Evolutionary conservation across 2,113 vertebrate genomes (phyloP).

Genomic region (Excalfactoria chinensis): DNA sequence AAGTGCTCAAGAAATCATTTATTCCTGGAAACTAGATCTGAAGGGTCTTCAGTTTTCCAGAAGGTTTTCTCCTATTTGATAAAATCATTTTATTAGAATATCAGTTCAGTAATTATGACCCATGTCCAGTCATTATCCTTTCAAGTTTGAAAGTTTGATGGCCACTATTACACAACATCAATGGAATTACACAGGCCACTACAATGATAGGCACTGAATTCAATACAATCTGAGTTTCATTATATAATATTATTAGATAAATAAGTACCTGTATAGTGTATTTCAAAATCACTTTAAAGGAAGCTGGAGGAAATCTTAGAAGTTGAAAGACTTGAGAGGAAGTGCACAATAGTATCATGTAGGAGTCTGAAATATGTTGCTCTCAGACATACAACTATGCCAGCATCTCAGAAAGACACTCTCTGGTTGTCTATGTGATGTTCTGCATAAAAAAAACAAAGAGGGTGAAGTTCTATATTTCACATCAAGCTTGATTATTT

Average conservation of each 20-base stretch:
- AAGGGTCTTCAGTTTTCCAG: slow-evolving; percentile 4
- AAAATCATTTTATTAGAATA: not conserved
- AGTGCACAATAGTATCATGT: not conserved
- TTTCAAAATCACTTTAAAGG: slow-evolving; percentile 31
- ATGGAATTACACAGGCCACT: not conserved
- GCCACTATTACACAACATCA: not conserved
- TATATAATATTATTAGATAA: slow-evolving; percentile 12
- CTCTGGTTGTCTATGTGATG: slow-evolving; percentile 9
- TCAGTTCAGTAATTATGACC: slow-evolving; percentile 10
- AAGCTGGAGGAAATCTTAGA: not conserved
- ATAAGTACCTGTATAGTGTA: not conserved
- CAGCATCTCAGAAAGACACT: not conserved
- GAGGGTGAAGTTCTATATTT: not conserved
- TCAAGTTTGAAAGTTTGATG: not conserved
- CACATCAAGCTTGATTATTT: not conserved
- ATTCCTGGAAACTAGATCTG: slow-evolving; percentile 4
- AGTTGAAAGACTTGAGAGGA: not conserved
- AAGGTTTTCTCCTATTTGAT: not conserved
- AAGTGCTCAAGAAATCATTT: not conserved
- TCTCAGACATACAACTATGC: not conserved
- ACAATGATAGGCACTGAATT: not conserved
- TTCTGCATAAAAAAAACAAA: not conserved
- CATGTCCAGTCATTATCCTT: not conserved
- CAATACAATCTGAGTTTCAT: not conserved
- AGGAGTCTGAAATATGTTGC: not conserved